Percentiles rank a stretch among this genome's conserved stretches.
These are phyloP conservation scores for Osmerus eperlanus DNA, from an alignment of 2,113 vertebrate genomes.

Conservation along the genomic window DNA sequence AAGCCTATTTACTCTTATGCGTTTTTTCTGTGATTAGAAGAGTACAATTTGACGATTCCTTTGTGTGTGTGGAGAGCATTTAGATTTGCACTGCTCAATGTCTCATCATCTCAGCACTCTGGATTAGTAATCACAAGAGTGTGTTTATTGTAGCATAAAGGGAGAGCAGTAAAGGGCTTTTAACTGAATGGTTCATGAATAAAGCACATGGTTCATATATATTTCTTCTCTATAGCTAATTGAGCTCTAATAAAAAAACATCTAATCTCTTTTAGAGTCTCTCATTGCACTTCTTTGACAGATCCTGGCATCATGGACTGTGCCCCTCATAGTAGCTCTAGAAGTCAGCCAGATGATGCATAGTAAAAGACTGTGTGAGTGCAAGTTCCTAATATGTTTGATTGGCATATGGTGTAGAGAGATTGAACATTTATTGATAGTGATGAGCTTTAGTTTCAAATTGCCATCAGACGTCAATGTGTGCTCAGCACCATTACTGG, in stretches of 20 bases:
- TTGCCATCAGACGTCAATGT: conserved; percentile 43
- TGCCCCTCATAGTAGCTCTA: too few species aligned
- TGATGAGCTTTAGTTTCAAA: conserved; percentile 41
- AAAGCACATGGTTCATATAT: background rate
- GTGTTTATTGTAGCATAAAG: conserved; percentile 35
- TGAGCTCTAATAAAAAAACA: too few species aligned
- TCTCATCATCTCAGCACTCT: conserved; percentile 29
- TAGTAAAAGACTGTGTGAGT: conserved; percentile 9
- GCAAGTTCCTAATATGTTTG: conserved; percentile 3
- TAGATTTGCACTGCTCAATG: conserved; percentile 29
- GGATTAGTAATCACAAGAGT: conserved; percentile 33
- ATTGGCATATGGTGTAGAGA: conserved; percentile 29
- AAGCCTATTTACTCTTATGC: conserved; percentile 3
- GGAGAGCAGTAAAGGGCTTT: conserved; percentile 47
- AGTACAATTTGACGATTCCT: conserved; percentile 23
- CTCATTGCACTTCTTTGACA: too few species aligned
- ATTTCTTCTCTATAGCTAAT: too few species aligned
- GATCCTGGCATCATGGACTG: too few species aligned
- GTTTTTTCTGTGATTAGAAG: conserved; percentile 25
- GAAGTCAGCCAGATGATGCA: background rate
- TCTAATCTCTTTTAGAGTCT: too few species aligned
- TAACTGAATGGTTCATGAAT: conserved; percentile 29
- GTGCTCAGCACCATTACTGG: conserved; percentile 50
- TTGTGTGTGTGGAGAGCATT: conserved; percentile 36
- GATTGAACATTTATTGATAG: conserved; percentile 49